Evolutionary conservation across 2,797 vertebrate species (phyloP).

Genomic region (Pantherophis alleghaniensis): DNA sequence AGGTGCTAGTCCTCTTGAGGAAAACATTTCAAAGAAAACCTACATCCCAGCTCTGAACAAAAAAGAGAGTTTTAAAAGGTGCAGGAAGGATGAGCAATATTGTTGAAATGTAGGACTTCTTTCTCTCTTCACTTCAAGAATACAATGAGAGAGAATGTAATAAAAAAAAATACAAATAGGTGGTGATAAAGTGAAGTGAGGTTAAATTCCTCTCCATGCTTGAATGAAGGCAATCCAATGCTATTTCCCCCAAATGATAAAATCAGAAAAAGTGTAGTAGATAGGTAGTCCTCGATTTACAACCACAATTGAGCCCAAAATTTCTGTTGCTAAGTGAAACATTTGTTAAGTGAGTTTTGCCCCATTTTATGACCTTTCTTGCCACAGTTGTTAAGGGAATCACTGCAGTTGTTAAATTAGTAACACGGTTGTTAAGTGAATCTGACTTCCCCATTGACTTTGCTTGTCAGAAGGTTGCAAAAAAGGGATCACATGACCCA

Average conservation of each 20-base stretch:
- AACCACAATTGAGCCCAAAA: not conserved
- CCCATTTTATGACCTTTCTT: not conserved
- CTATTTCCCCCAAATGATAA: not conserved
- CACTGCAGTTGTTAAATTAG: not conserved
- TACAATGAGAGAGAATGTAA: not conserved
- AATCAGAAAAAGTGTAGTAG: not conserved
- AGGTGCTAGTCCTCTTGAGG: not conserved
- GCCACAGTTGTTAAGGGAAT: not conserved
- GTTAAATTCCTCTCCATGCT: not conserved
- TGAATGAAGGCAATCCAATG: not conserved
- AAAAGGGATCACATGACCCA: not conserved
- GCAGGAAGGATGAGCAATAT: not conserved
- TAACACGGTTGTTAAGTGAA: not conserved
- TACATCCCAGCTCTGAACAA: not conserved
- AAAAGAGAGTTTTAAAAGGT: not conserved
- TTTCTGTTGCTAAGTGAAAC: not conserved
- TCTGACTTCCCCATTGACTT: not conserved
- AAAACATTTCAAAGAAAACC: not conserved
- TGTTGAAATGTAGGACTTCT: not conserved
- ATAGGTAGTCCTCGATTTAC: not conserved
- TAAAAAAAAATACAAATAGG: not conserved
- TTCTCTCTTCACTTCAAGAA: not conserved
- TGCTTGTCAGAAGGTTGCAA: not conserved
- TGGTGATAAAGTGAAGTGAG: not conserved
- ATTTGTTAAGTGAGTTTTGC: not conserved